Evolutionary conservation across 2,888 invertebrate genomes (phyloP).

Genomic region (Rapana venosa): DNA sequence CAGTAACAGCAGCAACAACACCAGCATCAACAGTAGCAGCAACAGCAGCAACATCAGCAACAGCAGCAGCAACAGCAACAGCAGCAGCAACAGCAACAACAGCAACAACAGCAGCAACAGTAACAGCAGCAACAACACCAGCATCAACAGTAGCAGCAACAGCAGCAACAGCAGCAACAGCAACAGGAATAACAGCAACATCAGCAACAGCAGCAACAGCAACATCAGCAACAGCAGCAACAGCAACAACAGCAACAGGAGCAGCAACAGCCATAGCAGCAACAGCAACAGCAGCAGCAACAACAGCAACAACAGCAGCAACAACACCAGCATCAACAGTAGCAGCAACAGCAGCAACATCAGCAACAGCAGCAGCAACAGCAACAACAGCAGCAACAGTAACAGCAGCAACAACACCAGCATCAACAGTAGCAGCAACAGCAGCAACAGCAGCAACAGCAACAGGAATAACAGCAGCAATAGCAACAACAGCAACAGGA

Average conservation of each 20-base stretch:
- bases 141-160: background rate
- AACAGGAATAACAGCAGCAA: too few relatives aligned
- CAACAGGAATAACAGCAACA: background rate
- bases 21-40: background rate
- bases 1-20: background rate
- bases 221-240: background rate
- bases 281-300: background rate
- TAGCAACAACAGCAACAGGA: too few relatives aligned
- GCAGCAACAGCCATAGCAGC: background rate
- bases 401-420: too few relatives aligned
- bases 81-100: background rate
- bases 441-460: too few relatives aligned
- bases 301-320: too few relatives aligned
- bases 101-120: background rate
- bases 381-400: too few relatives aligned
- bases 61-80: background rate
- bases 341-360: too few relatives aligned
- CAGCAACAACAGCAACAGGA: background rate
- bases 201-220: background rate
- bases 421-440: too few relatives aligned
- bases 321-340: too few relatives aligned
- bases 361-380: too few relatives aligned
- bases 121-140: background rate
- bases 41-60: background rate
- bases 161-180: background rate